Evolutionary conservation across 1,140 invertebrate species (phyloP).

Genomic region (Danaus plexippus): DNA sequence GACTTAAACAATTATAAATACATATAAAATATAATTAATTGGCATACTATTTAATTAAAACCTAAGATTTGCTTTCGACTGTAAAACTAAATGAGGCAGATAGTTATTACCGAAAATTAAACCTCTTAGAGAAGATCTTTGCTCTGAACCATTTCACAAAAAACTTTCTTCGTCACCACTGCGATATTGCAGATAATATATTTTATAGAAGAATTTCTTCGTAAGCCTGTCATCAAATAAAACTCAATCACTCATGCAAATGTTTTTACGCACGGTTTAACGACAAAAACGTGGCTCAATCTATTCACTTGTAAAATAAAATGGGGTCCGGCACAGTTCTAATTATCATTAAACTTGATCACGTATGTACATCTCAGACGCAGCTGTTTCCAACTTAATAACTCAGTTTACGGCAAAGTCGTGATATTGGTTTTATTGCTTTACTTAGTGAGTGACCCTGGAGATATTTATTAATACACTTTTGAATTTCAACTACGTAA

Average conservation of each 20-base stretch:
- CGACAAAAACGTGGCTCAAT: constrained; percentile 30
- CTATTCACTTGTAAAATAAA: constrained; percentile 22
- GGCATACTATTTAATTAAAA: too few species aligned
- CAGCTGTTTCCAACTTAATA: constrained; percentile 39
- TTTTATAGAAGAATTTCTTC: too few species aligned
- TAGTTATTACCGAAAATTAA: too few species aligned
- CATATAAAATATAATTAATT: too few species aligned
- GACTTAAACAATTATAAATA: too few species aligned
- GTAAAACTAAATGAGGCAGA: too few species aligned
- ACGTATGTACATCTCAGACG: constrained; percentile 21
- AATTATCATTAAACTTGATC: constrained; percentile 41
- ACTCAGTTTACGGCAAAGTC: constrained; percentile 29
- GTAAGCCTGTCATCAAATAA: constrained; percentile 29
- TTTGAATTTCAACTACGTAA: too few species aligned
- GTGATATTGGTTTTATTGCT: constrained; percentile 23
- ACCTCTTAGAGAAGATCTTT: too few species aligned
- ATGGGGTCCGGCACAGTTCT: constrained; percentile 15
- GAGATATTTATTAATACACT: constrained; percentile 9
- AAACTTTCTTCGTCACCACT: too few species aligned
- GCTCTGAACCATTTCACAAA: too few species aligned
- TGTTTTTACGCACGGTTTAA: constrained; percentile 29
- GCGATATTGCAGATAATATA: too few species aligned
- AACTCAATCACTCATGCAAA: constrained; percentile 33
- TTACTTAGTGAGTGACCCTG: constrained; percentile 12
- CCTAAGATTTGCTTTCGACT: too few species aligned